These are phyloP conservation scores for Tupaia chinensis DNA, from an alignment of 2,113 vertebrate species.

Conservation along the genomic window DNA sequence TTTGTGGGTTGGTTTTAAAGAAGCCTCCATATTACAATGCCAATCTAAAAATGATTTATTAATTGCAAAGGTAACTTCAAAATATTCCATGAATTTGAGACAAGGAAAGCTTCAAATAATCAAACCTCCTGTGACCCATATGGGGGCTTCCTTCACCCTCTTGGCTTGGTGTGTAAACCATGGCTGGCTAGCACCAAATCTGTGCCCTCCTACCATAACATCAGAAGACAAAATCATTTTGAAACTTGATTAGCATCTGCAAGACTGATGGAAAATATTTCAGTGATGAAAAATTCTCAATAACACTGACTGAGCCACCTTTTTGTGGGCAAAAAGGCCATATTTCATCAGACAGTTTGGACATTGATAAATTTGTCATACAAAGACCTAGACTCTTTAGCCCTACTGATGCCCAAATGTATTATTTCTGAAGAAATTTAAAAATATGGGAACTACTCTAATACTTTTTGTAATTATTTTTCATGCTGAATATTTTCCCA, in stretches of 20 bases:
- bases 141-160: not conserved
- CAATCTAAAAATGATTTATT: not conserved
- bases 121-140: not conserved
- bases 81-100: not conserved
- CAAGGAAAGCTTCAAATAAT: not conserved
- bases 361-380: too few species aligned
- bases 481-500: not conserved
- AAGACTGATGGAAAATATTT: too few species aligned
- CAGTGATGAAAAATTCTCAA: too few species aligned
- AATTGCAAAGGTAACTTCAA: not conserved
- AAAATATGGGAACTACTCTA: not conserved
- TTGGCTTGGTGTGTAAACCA: not conserved
- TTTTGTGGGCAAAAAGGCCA: too few species aligned
- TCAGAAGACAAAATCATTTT: too few species aligned
- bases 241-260: too few species aligned
- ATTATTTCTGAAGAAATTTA: conserved; percentile 18
- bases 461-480: not conserved
- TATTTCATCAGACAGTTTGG: too few species aligned
- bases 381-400: not conserved
- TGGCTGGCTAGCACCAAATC: not conserved
- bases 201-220: not conserved
- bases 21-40: not conserved
- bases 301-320: too few species aligned
- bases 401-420: not conserved
- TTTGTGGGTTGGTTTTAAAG: not conserved